Percentiles rank a stretch among this genome's conserved stretches.
These are phyloP conservation scores for Eupithecia subumbrata DNA, from an alignment of 2,888 invertebrate species.

Conservation along the genomic window DNA sequence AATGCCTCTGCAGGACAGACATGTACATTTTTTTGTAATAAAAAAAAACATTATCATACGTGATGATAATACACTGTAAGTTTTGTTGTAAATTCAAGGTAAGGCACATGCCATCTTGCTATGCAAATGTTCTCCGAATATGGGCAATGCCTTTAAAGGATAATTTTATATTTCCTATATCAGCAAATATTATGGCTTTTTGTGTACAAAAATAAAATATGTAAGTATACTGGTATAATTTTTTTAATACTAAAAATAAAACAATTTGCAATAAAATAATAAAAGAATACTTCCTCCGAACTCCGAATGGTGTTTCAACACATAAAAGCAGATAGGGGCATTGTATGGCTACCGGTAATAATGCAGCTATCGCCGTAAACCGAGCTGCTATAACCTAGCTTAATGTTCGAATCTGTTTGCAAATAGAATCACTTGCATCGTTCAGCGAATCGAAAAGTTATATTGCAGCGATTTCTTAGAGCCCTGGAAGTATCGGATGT, in stretches of 20 bases:
- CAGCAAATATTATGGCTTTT: conserved; percentile 1
- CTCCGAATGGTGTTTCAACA: conserved; percentile 1
- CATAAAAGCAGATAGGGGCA: conserved; percentile 9
- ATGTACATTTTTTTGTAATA: conserved; percentile 19
- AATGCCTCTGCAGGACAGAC: conserved; percentile 1
- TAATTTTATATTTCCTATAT: conserved; percentile 28
- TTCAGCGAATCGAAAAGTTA: conserved; percentile 26
- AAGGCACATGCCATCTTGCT: conserved; percentile 50
- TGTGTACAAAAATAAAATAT: background rate
- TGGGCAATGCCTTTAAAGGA: conserved; percentile 51
- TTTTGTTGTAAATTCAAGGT: conserved; percentile 49
- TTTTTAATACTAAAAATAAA: background rate
- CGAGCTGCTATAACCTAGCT: conserved; percentile 44
- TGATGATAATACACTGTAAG: conserved; percentile 26
- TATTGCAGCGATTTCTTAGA: conserved; percentile 20
- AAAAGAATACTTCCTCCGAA: background rate
- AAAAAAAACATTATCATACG: background rate
- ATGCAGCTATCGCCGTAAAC: conserved; percentile 46
- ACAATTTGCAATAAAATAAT: background rate
- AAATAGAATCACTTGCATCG: conserved; percentile 28
- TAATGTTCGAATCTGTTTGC: conserved; percentile 38
- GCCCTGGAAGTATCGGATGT: conserved; percentile 15
- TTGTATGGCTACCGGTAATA: conserved; percentile 18
- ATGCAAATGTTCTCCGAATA: conserved; percentile 49
- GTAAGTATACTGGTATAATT: background rate